Conservation (phyloP, 2,113 vertebrate species). For the Gopherus flavomarginatus region DNA sequence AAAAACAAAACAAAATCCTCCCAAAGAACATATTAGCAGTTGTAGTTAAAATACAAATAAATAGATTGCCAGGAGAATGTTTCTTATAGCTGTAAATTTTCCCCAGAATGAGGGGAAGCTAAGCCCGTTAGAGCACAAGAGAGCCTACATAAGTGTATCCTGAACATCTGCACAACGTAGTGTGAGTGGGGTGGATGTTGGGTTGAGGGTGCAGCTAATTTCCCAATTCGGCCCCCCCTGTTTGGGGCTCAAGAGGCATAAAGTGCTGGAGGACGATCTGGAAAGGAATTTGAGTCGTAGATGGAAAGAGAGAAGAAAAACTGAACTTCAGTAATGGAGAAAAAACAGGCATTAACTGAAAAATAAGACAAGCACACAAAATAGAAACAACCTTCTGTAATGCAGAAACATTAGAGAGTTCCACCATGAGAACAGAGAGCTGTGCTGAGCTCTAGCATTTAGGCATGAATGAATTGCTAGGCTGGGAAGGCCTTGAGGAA, state of each 20-base stretch:
- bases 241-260: not conserved
- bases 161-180: too few species aligned
- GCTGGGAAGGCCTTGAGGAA: accelerated
- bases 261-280: not conserved
- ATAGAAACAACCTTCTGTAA: not conserved
- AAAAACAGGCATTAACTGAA: not conserved
- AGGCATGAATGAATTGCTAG: not conserved
- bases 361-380: not conserved
- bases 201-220: not conserved
- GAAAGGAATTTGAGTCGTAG: not conserved
- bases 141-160: not conserved
- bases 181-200: not conserved
- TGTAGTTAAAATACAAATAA: not conserved
- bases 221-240: not conserved
- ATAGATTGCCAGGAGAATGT: not conserved
- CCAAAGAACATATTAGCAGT: not conserved
- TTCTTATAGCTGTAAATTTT: not conserved
- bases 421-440: not conserved
- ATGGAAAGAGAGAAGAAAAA: not conserved
- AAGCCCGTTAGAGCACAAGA: not conserved
- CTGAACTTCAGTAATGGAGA: not conserved
- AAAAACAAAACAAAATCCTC: not conserved
- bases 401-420: not conserved
- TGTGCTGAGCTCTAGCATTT: accelerated
- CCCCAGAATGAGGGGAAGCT: not conserved